Evolutionary conservation across 2,888 invertebrate genomes (phyloP).

Genomic region (Sminthurinus aureus): DNA sequence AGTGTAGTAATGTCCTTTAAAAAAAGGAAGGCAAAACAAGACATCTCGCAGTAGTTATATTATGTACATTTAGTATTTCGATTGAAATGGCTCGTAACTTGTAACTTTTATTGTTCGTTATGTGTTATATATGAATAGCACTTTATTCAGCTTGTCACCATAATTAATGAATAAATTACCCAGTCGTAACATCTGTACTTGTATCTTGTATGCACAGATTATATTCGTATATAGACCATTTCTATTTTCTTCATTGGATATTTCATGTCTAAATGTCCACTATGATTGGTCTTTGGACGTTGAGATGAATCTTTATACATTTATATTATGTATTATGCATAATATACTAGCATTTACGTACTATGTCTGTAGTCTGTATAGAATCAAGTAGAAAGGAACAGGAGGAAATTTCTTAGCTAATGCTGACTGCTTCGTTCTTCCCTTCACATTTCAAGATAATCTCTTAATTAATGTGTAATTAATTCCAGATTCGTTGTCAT

Average conservation of each 20-base stretch:
- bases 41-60: too few relatives aligned
- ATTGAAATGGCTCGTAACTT: too few relatives aligned
- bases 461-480: conserved; percentile 60
- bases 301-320: too few relatives aligned
- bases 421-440: neutral
- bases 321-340: too few relatives aligned
- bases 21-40: too few relatives aligned
- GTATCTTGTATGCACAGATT: too few relatives aligned
- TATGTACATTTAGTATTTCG: too few relatives aligned
- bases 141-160: neutral
- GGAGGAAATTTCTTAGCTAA: neutral
- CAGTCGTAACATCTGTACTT: neutral
- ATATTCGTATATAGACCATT: neutral
- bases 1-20: too few relatives aligned
- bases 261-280: neutral
- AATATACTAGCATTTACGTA: neutral
- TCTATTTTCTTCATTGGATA: neutral
- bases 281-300: too few relatives aligned
- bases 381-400: neutral
- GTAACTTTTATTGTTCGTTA: neutral
- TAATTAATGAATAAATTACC: neutral
- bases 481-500: conserved; percentile 50
- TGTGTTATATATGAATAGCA: neutral
- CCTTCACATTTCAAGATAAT: conserved; percentile 46
- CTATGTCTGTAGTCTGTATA: neutral